Percentiles rank a stretch among this genome's conserved stretches.
These are phyloP conservation scores for Theretra japonica DNA, from an alignment of 2,888 invertebrate genomes.

Conservation along the genomic window DNA sequence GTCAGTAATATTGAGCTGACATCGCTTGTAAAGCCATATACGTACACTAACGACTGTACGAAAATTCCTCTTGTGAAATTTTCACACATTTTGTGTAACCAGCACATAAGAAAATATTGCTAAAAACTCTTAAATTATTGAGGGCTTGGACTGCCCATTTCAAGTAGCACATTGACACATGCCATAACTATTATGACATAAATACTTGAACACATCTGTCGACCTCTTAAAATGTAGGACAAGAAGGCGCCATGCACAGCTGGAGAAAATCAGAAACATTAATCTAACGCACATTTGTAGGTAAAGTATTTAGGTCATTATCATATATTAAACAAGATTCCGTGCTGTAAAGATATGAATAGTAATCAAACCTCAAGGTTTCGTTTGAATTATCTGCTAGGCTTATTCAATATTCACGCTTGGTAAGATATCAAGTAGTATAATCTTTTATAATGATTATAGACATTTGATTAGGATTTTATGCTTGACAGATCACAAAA, in stretches of 20 bases:
- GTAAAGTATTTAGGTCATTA: constrained; percentile 2
- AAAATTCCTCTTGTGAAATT: too few relatives aligned
- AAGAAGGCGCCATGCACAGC: background rate
- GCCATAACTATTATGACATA: too few relatives aligned
- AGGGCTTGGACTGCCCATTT: too few relatives aligned
- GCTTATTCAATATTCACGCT: constrained; percentile 3
- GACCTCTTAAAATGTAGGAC: background rate
- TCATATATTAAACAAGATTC: constrained; percentile 17
- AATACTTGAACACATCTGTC: too few relatives aligned
- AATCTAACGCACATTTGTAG: constrained; percentile 11
- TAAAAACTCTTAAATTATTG: too few relatives aligned
- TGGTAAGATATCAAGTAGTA: constrained; percentile 1
- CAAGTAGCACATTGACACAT: too few relatives aligned
- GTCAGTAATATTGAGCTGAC: too few relatives aligned
- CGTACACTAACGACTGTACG: too few relatives aligned
- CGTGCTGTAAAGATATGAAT: constrained; percentile 18
- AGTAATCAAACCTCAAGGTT: constrained; percentile 3
- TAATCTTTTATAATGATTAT: background rate
- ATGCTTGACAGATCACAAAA: background rate
- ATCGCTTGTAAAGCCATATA: too few relatives aligned
- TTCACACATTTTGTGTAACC: too few relatives aligned
- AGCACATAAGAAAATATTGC: too few relatives aligned
- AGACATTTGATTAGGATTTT: background rate
- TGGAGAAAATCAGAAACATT: background rate
- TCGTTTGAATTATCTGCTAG: background rate